A percentile compares a stretch with the other conserved stretches of the same genome.
phyloP scores from a whole-genome alignment of 2,888 invertebrate genomes.

The Dascillus cervinus region DNA sequence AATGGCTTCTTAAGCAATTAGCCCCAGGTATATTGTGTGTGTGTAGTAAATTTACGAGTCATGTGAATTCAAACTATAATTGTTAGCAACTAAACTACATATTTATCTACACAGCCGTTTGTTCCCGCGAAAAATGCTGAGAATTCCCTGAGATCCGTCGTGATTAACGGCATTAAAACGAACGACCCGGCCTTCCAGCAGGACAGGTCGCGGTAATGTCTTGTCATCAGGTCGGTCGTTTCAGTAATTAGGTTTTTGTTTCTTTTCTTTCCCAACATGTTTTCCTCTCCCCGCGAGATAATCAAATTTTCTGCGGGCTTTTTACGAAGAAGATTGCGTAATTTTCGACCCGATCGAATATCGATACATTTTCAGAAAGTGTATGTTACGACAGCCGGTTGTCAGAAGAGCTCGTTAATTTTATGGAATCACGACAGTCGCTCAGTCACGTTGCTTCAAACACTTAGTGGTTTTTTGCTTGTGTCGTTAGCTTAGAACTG shows the following conservation, averaged over 20 bases:
- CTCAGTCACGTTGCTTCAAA: conserved; percentile 39
- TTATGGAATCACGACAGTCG: conserved; percentile 41
- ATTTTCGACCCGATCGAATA: no score
- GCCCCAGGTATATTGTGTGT: conserved; percentile 36
- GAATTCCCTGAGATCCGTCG: conserved; percentile 12
- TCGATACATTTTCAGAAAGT: no score
- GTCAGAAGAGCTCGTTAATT: conserved; percentile 37
- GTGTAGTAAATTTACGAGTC: conserved; percentile 33
- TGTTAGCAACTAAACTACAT: conserved; percentile 10
- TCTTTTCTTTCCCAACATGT: conserved; percentile 32
- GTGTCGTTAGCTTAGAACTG: conserved; percentile 28
- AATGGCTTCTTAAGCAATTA: conserved; percentile 40
- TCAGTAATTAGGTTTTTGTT: conserved; percentile 42
- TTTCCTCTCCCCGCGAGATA: conserved; percentile 16
- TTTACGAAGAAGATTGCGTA: no score
- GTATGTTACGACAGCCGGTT: conserved; percentile 30
- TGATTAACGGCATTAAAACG: conserved; percentile 23
- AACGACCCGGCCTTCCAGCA: conserved; percentile 29
- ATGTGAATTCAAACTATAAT: conserved; percentile 22
- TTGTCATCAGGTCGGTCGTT: conserved; percentile 42
- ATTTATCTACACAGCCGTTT: conserved; percentile 10
- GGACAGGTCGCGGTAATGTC: conserved; percentile 40
- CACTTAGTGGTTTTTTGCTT: conserved; percentile 41
- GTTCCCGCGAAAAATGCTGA: conserved; percentile 6
- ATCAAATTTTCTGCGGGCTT: no score